These are phyloP conservation scores for Cerastoderma edule DNA, from an alignment of 2,888 invertebrate species.

Conservation along the genomic window DNA sequence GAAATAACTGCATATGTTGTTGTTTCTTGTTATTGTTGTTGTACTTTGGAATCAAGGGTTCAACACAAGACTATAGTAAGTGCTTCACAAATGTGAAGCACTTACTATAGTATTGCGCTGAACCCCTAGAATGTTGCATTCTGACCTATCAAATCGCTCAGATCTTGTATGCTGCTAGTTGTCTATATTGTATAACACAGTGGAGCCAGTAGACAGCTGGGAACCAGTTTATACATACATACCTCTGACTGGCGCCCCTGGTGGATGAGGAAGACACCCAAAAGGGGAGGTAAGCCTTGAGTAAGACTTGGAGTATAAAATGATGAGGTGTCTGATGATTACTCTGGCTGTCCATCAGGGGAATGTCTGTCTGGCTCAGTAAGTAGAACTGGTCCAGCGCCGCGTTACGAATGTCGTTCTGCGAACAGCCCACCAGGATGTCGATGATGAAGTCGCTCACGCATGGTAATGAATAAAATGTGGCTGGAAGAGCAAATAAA, in stretches of 20 bases:
- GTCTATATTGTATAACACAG: too few relatives aligned
- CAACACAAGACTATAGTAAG: too few relatives aligned
- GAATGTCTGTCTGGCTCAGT: constrained; percentile 79
- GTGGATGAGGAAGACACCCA: constrained; percentile 84
- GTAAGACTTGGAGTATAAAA: constrained; percentile 82
- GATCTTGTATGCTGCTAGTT: too few relatives aligned
- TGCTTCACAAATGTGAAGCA: too few relatives aligned
- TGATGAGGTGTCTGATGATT: constrained; percentile 80
- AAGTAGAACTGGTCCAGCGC: constrained; percentile 84
- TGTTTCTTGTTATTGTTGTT: too few relatives aligned
- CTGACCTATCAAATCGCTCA: too few relatives aligned
- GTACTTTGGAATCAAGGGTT: too few relatives aligned
- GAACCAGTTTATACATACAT: too few relatives aligned
- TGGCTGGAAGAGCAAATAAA: constrained; percentile 71
- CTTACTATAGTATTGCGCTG: too few relatives aligned
- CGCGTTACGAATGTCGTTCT: constrained; percentile 81
- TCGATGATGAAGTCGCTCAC: constrained; percentile 85
- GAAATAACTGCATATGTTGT: too few relatives aligned
- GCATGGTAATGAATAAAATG: constrained; percentile 83
- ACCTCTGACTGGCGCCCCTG: constrained; percentile 84
- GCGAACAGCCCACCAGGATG: constrained; percentile 84
- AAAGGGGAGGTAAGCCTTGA: constrained; percentile 84
- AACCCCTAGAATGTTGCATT: too few relatives aligned
- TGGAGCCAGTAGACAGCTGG: too few relatives aligned
- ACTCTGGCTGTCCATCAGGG: constrained; percentile 51